These are phyloP conservation scores for Dryobates pubescens DNA, from an alignment of 2,797 vertebrate species.

Conservation along the genomic window DNA sequence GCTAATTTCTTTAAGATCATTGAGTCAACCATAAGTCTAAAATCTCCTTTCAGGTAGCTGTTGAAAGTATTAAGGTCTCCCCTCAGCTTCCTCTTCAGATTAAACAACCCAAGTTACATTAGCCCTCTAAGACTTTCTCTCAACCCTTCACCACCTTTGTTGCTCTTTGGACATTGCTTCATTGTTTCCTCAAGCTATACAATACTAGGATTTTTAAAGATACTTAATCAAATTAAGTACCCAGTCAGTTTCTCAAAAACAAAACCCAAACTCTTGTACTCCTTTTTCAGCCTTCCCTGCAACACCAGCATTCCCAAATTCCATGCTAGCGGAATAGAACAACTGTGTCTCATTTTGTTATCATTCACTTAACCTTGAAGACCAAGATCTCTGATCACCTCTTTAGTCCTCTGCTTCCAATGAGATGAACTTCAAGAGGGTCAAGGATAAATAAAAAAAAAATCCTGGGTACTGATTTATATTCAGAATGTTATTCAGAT, in stretches of 20 bases:
- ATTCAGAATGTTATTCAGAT: not conserved
- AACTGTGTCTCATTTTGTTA: not conserved
- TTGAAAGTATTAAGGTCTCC: not conserved
- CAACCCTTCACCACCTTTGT: not conserved
- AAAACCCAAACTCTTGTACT: not conserved
- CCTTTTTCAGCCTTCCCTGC: not conserved
- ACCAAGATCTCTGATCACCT: not conserved
- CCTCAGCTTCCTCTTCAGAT: not conserved
- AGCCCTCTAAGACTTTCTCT: not conserved
- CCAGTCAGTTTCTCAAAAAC: not conserved
- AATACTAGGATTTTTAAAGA: conserved; percentile 9
- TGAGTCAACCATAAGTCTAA: not conserved
- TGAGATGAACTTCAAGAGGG: not conserved
- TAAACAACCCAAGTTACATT: not conserved
- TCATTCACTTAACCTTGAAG: not conserved
- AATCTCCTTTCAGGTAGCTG: not conserved
- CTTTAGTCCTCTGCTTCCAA: not conserved
- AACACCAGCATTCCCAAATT: not conserved
- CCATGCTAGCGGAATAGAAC: not conserved
- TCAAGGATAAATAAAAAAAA: not conserved
- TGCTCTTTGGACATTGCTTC: not conserved
- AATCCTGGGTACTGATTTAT: not conserved
- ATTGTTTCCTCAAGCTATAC: not conserved
- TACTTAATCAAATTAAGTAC: not conserved
- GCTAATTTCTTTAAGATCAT: not conserved